These are phyloP conservation scores for Ecdyonurus torrentis DNA, from an alignment of 2,888 invertebrate species.

Conservation along the genomic window DNA sequence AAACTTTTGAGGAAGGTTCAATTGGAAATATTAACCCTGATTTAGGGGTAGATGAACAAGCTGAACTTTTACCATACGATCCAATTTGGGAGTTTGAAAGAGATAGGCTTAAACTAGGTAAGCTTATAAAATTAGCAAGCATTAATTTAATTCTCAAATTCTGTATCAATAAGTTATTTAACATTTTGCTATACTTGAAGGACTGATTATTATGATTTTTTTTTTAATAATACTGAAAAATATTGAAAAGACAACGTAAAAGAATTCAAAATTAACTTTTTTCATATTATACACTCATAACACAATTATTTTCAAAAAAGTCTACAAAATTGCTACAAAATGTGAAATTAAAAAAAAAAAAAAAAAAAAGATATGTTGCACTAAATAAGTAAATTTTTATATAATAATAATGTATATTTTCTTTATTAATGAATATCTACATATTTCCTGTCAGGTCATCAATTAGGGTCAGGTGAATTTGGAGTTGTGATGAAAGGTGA, in stretches of 20 bases:
- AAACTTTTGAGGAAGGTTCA: conserved; percentile 63
- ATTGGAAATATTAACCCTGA: conserved; percentile 72
- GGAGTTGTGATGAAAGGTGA: conserved; percentile 81
- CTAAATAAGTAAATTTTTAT: too few species aligned
- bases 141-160: too few species aligned
- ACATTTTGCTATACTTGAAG: not conserved
- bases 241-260: too few species aligned
- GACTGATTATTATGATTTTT: not conserved
- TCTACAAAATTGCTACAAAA: too few species aligned
- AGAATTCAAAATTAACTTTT: too few species aligned
- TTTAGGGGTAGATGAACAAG: conserved; percentile 78
- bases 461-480: conserved; percentile 86
- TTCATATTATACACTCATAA: too few species aligned
- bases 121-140: conserved; percentile 14
- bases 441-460: conserved; percentile 49
- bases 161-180: conserved; percentile 2
- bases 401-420: too few species aligned
- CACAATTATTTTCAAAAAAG: too few species aligned
- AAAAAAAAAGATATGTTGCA: too few species aligned
- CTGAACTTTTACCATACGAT: conserved; percentile 83
- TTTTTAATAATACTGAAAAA: not conserved
- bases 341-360: too few species aligned
- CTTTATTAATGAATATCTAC: too few species aligned
- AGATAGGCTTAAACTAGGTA: conserved; percentile 66
- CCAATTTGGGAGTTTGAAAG: conserved; percentile 77